A percentile compares a stretch with the other conserved stretches of the same genome.
Evolutionary conservation across 2,797 vertebrate genomes (phyloP).

Genomic region (Cryptoblepharus egeriae): DNA sequence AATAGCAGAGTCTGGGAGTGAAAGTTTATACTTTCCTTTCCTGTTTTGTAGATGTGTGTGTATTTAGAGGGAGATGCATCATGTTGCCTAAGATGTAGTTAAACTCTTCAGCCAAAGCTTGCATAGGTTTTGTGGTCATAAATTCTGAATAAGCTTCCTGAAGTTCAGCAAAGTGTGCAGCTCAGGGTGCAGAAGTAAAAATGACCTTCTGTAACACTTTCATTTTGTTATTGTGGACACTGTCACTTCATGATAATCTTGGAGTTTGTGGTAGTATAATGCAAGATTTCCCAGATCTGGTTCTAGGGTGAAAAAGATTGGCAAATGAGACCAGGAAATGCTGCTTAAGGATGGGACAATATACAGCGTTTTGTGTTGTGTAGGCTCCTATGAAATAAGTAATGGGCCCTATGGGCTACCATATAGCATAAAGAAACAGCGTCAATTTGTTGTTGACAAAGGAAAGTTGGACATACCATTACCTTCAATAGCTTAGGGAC

Average conservation of each 20-base stretch:
- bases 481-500: too few species aligned
- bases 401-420: too few species aligned
- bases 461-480: too few species aligned
- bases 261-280: not conserved
- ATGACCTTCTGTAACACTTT: not conserved
- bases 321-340: too few species aligned
- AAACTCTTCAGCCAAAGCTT: not conserved
- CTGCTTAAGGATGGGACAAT: too few species aligned
- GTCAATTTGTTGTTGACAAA: too few species aligned
- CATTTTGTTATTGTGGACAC: not conserved
- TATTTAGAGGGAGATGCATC: not conserved
- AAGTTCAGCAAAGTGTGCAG: not conserved
- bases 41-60: conserved; percentile 11
- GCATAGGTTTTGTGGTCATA: not conserved
- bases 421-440: too few species aligned
- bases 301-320: too few species aligned
- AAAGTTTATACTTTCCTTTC: conserved; percentile 32
- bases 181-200: not conserved
- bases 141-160: not conserved
- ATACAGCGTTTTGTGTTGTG: too few species aligned
- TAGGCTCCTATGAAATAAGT: too few species aligned
- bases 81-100: not conserved
- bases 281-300: too few species aligned
- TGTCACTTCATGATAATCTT: not conserved
- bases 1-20: conserved; percentile 10